A percentile compares a stretch with the other conserved stretches of the same genome.
phyloP scores from a whole-genome alignment of 1,140 invertebrate genomes.

The Drosophila teissieri region DNA sequence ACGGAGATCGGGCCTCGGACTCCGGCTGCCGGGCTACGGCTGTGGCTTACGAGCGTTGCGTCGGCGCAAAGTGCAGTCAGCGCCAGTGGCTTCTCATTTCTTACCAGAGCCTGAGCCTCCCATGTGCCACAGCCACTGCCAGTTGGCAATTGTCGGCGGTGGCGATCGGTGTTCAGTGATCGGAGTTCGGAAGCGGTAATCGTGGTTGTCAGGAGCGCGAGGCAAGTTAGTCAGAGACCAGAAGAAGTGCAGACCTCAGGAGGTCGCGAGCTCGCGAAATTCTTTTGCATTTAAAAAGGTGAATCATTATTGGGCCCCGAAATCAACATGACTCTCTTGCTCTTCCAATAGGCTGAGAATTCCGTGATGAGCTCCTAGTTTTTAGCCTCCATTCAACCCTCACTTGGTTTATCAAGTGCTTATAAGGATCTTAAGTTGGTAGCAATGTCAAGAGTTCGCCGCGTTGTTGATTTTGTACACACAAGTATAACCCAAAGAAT shows the following conservation, averaged over 20 bases:
- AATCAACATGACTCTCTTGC: neutral
- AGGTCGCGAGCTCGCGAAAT: neutral
- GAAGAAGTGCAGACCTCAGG: neutral
- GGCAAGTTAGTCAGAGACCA: neutral
- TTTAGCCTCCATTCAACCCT: no score
- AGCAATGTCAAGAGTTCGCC: no score
- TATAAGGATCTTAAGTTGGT: no score
- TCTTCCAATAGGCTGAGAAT: neutral
- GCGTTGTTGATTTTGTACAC: no score
- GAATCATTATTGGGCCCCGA: neutral
- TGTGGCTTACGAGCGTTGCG: slow-evolving; percentile 22
- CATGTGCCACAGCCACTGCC: slow-evolving; percentile 24
- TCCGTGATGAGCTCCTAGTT: no score
- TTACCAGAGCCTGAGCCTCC: slow-evolving; percentile 2
- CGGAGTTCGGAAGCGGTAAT: neutral
- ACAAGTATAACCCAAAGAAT: neutral
- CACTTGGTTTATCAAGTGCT: no score
- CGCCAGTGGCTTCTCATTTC: neutral
- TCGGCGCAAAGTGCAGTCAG: slow-evolving; percentile 40
- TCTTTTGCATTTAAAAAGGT: neutral
- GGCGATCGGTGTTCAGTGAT: slow-evolving; percentile 41
- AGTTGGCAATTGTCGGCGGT: slow-evolving; percentile 62
- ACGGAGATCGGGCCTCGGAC: slow-evolving; percentile 2
- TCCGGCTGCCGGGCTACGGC: slow-evolving; percentile 20
- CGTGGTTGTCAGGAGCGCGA: slow-evolving; percentile 12